Base-by-base conservation (phyloP, 2,797 vertebrate genomes). In the Pterois miles region DNA sequence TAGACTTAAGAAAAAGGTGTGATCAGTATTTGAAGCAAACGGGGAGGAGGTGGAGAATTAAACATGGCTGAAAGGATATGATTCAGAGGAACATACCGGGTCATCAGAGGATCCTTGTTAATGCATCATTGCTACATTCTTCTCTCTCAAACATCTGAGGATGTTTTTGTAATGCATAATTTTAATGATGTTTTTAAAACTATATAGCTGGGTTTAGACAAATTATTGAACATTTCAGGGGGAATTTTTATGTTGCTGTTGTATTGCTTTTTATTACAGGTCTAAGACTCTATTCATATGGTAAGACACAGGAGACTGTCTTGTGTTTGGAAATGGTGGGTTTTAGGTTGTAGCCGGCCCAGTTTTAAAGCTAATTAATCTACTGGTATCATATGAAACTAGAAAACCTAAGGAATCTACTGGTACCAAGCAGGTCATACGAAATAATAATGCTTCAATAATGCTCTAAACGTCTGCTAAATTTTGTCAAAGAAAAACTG, bases 31-130 rank as follows among this genome's bases (percentile, higher is more conserved):
- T 2, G 5, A 73, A 69, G 40, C 12, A 40, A 84, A 66, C 2
- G 0, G 2, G 1, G 22, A 40, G 8, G 23, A 36, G n/a, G 9
- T 2, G 13, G 7, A 0, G 23, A 31, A 8, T 34, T 53, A 52
- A 76, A 71, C 11, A 71, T 31, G 72, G 1, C 6, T 14, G 29
- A 53, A 48, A 79, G 31, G 16, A 38, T 81, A 10, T 62, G 50
- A 52, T 56, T 58, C 53, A 71, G 8, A 48, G 25, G 40, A 40
- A 71, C 4, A 69, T 1, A 34, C 27, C 33, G 25, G 59, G 29
- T 80, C 29, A 29, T 77, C 48, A 74, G 48, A 78, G 74, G 22
- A 57, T 62, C 31, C 38, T 22, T 12, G 31, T 63, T 6, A 63
- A 38, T 43, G 23, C 34, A 50, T 71, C n/a, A 25, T 2, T 52